Base-by-base conservation (phyloP, 2,113 vertebrate species). In the Xerus inauris region DNA sequence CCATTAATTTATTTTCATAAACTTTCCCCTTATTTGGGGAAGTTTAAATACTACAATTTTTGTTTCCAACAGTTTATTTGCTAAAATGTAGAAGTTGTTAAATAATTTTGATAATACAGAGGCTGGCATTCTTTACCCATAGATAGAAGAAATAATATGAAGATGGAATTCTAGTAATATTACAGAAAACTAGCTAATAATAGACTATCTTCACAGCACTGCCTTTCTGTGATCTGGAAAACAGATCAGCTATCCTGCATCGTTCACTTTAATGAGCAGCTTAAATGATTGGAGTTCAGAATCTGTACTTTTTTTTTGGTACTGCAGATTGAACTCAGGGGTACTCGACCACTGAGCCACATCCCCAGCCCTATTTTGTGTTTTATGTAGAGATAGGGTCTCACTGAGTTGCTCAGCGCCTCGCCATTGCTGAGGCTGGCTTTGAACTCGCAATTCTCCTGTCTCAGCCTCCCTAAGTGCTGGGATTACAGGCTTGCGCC, bases 1-100 rank as follows among this genome's bases (percentile, higher is more conserved):
- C 49, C 35, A 42, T 71, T 71, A 65, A 97, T 30, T 81, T 95
- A 57, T 97, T 96, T 96, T 96, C 69, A 82, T 80, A 69, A 91
- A 76, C 32, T 40, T 54, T 96, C 14, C 9, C 28, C 4, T 96
- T 94, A 45, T 73, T 94, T 91, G 57, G 38, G 22, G 42, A 13
- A 85, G 38, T 62, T 95, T 94, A 80, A 87, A 38, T 49, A 24
- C 19, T 85, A 91, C 6, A 2, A 22, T 49, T 72, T 42, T n/a
- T 47, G 16, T 32, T 40, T 54, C 69, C 13, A 93, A n/a, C 28
- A 91, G 42, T 64, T 47, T 82, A 73, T 92, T 91, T 94, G 4
- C 13, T 95, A 0, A 81, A 92, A 79, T 30, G 5, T 54, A 72
- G 59, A 62, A 75, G 87, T 76, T 45, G 6, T 49, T 89, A 77